phyloP scores from a whole-genome alignment of 2,797 vertebrate species.

The Lycodopsis pacificus region DNA sequence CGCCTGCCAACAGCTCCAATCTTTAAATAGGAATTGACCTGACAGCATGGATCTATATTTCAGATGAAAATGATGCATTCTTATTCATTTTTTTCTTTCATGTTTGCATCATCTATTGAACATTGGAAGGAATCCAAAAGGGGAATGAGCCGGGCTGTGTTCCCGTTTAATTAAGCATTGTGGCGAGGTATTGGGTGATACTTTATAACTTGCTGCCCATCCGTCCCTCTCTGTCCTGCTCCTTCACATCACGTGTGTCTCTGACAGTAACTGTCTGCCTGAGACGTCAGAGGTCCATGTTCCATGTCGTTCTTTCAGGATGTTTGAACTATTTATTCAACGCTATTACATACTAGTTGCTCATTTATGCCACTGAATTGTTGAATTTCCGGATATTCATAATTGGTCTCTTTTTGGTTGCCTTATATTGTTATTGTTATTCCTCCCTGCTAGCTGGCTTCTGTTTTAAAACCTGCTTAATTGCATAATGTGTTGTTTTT shows the following conservation, averaged over 20 bases:
- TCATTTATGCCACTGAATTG: not conserved
- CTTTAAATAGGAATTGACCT: slow-evolving; percentile 55
- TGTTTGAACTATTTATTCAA: not conserved
- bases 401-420: not conserved
- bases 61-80: slow-evolving; percentile 45
- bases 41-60: slow-evolving; percentile 57
- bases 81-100: slow-evolving; percentile 29
- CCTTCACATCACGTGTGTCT: not conserved
- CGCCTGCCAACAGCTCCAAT: slow-evolving; percentile 41
- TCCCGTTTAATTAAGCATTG: not conserved
- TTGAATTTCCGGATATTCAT: not conserved
- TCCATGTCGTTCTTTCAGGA: slow-evolving; percentile 4
- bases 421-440: not conserved
- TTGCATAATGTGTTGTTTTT: slow-evolving; percentile 22
- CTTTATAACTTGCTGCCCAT: not conserved
- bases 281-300: not conserved
- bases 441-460: not conserved
- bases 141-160: not conserved
- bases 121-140: slow-evolving; percentile 30
- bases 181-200: not conserved
- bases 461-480: not conserved
- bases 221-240: not conserved
- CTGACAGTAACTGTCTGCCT: not conserved
- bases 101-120: slow-evolving; percentile 17
- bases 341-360: not conserved